Percentiles rank a stretch among this genome's conserved stretches.
phyloP scores from a whole-genome alignment of 2,797 vertebrate genomes.

The Choloepus didactylus region DNA sequence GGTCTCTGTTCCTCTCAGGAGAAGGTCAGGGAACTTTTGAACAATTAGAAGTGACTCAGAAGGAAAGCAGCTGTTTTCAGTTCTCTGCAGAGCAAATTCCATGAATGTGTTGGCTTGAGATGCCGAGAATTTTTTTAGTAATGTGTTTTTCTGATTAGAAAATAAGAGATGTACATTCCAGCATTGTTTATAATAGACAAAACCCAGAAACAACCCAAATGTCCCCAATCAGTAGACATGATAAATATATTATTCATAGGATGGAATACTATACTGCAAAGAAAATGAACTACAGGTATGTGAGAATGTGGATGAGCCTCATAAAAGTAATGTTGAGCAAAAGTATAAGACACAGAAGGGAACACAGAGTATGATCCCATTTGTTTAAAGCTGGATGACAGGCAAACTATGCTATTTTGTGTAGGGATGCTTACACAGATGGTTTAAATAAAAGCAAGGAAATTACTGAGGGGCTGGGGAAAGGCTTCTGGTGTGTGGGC shows the following conservation, averaged over 20 bases:
- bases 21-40: not conserved
- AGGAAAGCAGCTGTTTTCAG: constrained; percentile 58
- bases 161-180: not conserved
- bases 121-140: not conserved
- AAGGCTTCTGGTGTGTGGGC: not conserved
- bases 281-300: not conserved
- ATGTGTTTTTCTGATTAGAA: not conserved
- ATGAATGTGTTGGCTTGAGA: not conserved
- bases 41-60: constrained; percentile 3
- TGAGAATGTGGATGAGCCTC: not conserved
- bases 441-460: not conserved
- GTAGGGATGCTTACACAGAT: not conserved
- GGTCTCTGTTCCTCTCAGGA: not conserved
- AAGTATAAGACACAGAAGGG: not conserved
- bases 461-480: not conserved
- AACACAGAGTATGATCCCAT: not conserved
- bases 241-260: not conserved
- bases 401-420: not conserved
- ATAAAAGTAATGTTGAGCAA: not conserved
- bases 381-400: not conserved
- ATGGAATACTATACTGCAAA: not conserved
- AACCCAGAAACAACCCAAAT: not conserved
- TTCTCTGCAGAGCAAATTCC: not conserved
- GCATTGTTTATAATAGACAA: not conserved
- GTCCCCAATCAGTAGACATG: not conserved